These are phyloP conservation scores for Hyposoter dolosus DNA, from an alignment of 2,888 invertebrate genomes.

Conservation along the genomic window DNA sequence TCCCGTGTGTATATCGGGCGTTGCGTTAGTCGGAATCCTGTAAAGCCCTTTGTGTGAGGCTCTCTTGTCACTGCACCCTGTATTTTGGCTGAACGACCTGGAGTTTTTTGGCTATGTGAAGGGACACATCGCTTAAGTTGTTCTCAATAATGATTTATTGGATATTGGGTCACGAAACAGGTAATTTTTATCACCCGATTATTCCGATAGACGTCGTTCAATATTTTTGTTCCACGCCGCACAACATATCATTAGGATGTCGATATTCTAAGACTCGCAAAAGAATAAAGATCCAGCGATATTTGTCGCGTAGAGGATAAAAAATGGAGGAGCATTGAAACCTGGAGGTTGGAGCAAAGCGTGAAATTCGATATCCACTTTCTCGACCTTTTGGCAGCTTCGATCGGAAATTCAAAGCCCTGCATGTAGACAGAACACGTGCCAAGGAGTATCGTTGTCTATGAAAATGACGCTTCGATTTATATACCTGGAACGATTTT, in stretches of 20 bases:
- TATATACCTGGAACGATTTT: slow-evolving; percentile 52
- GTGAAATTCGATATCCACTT: slow-evolving; percentile 69
- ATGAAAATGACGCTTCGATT: slow-evolving; percentile 42
- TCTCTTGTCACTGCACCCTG: slow-evolving; percentile 70
- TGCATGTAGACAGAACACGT: slow-evolving; percentile 27
- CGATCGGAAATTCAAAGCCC: slow-evolving; percentile 2
- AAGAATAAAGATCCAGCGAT: background rate
- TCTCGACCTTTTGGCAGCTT: slow-evolving; percentile 50
- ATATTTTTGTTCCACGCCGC: background rate
- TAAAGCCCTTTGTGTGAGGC: slow-evolving; percentile 56
- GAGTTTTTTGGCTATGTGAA: slow-evolving; percentile 60
- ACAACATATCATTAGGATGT: background rate
- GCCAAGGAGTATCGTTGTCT: slow-evolving; percentile 46
- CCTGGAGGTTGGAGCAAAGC: background rate
- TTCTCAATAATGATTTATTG: slow-evolving; percentile 74
- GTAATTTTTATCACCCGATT: slow-evolving; percentile 41
- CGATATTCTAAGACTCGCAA: background rate
- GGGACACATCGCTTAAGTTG: slow-evolving; percentile 35
- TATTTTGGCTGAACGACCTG: slow-evolving; percentile 64
- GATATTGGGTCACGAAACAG: slow-evolving; percentile 50
- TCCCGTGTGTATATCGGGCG: slow-evolving; percentile 72
- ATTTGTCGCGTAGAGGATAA: background rate
- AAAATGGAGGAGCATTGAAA: slow-evolving; percentile 13
- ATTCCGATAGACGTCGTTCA: slow-evolving; percentile 2
- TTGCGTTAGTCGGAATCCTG: slow-evolving; percentile 45